Evolutionary conservation across 2,888 invertebrate genomes (phyloP), one percentile per base, ranked within the genome.

Genomic region (Hoplodrina ambigua): DNA sequence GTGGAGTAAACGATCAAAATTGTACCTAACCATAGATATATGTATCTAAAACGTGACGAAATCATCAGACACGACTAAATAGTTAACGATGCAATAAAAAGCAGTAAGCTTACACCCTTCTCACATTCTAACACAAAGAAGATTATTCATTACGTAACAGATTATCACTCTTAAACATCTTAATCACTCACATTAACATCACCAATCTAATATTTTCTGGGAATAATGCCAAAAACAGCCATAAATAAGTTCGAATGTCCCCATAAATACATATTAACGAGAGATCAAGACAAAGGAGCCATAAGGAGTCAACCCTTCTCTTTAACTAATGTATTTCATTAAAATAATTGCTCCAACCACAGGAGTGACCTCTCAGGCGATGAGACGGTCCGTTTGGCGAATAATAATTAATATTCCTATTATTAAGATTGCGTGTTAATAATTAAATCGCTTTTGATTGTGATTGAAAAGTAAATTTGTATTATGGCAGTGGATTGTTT

Each of bases 181-280:
- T 81, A 70, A 76, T 67, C 81, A 72, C 78, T 62, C 56, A 84
- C 59, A 77, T 80, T 80, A 70, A 79, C 72, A 69, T 81, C 77
- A 80, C 77, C 78, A 78, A 81, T 82, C 81, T 78, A 59, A 66
- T 65, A 71, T 70, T 61, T 82, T 74, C 69, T n/a, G 20, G 46
- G 55, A 74, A 73, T 68, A 67, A 56, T 61, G 57, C 59, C 72
- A 61, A 78, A 82, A 75, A 66, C 71, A 58, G 6, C 53, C 57
- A 73, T 83, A 81, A 83, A 81, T 80, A 72, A 77, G 71, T 63
- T 66, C 50, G 66, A 74, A 72, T 64, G 72, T 80, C 78, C 69
- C 85, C 85, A 91, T 91, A 90, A 89, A 90, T 89, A 88, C 82
- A 84, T 79, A 89, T 91, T 89, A 90, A 80, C 76, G 81, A 83